Evolutionary conservation across 2,797 vertebrate species (phyloP).

Genomic region (Nannoperca australis): DNA sequence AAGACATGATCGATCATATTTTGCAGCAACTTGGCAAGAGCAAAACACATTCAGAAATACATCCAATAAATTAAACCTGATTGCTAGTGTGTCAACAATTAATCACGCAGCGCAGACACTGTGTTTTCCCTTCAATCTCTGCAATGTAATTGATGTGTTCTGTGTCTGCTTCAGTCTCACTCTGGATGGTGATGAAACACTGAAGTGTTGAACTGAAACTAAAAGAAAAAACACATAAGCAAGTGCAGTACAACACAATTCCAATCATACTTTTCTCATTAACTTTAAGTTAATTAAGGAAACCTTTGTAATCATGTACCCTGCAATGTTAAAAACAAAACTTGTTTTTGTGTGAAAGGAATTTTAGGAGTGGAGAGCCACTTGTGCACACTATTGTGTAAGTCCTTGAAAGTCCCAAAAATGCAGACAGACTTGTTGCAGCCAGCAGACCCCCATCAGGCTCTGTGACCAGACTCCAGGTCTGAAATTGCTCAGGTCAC

Average conservation of each 20-base stretch:
- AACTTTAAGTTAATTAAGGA: conserved; percentile 11
- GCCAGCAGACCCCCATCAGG: conserved; percentile 37
- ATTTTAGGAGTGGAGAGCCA: conserved; percentile 40
- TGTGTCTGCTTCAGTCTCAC: conserved; percentile 41
- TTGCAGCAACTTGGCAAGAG: conserved; percentile 59
- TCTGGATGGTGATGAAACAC: conserved; percentile 64
- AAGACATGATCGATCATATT: conserved; percentile 65
- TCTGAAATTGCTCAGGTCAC: conserved; percentile 48
- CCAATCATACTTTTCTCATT: conserved; percentile 52
- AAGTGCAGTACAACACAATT: conserved; percentile 34
- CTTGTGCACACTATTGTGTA: conserved; percentile 25
- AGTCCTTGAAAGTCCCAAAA: conserved; percentile 30
- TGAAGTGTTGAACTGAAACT: conserved; percentile 30
- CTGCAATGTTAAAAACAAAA: conserved; percentile 39
- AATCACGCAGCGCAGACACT: conserved; percentile 64
- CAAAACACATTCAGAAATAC: conserved; percentile 47
- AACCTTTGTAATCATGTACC: conserved; percentile 31
- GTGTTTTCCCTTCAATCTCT: conserved; percentile 55
- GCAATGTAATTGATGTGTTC: conserved; percentile 52
- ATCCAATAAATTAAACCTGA: conserved; percentile 67
- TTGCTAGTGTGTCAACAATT: conserved; percentile 75
- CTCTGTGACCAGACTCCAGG: conserved; percentile 31
- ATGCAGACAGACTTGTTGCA: conserved; percentile 34
- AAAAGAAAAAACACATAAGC: conserved; percentile 24
- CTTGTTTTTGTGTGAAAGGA: conserved; percentile 34